Evolutionary conservation across 1,140 invertebrate genomes (phyloP), one percentile per base, ranked within the genome.

Genomic region (Drosophila sp.): DNA sequence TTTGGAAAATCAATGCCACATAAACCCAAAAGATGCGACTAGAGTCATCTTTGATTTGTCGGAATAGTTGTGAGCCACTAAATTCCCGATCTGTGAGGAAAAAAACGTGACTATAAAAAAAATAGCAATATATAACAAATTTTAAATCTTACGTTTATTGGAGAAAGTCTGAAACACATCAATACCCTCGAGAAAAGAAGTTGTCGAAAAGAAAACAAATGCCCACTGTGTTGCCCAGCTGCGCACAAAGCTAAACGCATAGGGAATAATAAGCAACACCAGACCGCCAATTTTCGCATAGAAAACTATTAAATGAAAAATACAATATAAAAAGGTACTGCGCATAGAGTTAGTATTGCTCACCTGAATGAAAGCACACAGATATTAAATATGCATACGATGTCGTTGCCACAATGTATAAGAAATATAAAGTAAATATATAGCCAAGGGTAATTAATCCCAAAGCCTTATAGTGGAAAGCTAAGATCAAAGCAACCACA

Each of bases 261-360:
- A 90, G 8, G 91, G 91, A 62, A 85, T 85, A 32, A 91, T 60
- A 4, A 91, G 60, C 33, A 91, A 41, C 1, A 90, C 67, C 29
- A 89, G 66, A 11, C 91, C 90, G 3, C 91, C 90, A 56, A 90
- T 75, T 77, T 91, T 92, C 0, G 91, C 91, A 74, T 91, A 92
- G 38, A 90, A 92, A 6, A 92, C 91, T 92, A 60, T 27, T 0
- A 66, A 70, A 44, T 7, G 11, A 5, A 61, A 27, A 66, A 32
- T 3, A 41, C n/a, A 44, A n/a, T 7, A 33, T 6, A 10, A 35
- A 65, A 32, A 23, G 17, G 3, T 33, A 32, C 0, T 33, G 23
- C 17, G 0, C 3, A 11, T 10, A 1, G 29, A 6, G 6, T 27
- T 29, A 35, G 23, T n/a, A 27, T 17, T 17, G 17, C 64, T 77